These are phyloP conservation scores for Macroramphosus scolopax DNA, from an alignment of 2,797 vertebrate species.

Conservation along the genomic window DNA sequence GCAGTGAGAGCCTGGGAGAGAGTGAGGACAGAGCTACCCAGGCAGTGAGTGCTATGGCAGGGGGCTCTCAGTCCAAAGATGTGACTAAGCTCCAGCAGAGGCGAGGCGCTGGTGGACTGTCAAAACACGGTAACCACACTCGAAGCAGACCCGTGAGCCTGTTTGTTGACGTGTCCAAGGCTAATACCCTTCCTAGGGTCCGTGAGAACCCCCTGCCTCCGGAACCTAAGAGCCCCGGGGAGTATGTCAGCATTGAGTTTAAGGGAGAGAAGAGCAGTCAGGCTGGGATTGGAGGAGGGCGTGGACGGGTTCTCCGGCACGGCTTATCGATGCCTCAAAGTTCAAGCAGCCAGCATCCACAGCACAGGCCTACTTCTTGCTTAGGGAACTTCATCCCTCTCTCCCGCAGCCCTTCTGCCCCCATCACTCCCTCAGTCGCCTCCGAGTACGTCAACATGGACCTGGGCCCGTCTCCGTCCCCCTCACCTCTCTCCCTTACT, in stretches of 20 bases:
- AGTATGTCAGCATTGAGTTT: conserved; percentile 82
- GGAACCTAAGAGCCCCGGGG: conserved; percentile 81
- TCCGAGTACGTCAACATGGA: conserved; percentile 77
- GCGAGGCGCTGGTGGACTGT: conserved; percentile 45
- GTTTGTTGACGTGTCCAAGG: conserved; percentile 82
- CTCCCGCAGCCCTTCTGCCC: conserved; percentile 65
- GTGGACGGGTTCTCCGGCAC: conserved; percentile 53
- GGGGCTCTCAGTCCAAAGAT: conserved; percentile 62
- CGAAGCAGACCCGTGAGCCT: conserved; percentile 73
- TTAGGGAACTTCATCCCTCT: conserved; percentile 69
- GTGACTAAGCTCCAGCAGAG: conserved; percentile 54
- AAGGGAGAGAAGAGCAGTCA: conserved; percentile 59
- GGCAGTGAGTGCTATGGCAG: conserved; percentile 13
- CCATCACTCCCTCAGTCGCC: conserved; percentile 59
- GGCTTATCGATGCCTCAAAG: conserved; percentile 60
- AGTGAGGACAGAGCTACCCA: conserved; percentile 60
- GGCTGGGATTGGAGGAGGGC: conserved; percentile 28
- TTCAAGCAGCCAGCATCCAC: conserved; percentile 49
- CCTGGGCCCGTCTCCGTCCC: conserved; percentile 72
- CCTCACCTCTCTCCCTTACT: conserved; percentile 71
- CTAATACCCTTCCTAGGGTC: conserved; percentile 80
- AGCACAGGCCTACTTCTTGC: conserved; percentile 70
- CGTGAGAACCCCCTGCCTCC: conserved; percentile 74
- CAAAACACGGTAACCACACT: conserved; percentile 65
- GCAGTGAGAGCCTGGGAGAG: conserved; percentile 83